Conservation (phyloP, 2,113 vertebrate genomes). For the Macrotus californicus region DNA sequence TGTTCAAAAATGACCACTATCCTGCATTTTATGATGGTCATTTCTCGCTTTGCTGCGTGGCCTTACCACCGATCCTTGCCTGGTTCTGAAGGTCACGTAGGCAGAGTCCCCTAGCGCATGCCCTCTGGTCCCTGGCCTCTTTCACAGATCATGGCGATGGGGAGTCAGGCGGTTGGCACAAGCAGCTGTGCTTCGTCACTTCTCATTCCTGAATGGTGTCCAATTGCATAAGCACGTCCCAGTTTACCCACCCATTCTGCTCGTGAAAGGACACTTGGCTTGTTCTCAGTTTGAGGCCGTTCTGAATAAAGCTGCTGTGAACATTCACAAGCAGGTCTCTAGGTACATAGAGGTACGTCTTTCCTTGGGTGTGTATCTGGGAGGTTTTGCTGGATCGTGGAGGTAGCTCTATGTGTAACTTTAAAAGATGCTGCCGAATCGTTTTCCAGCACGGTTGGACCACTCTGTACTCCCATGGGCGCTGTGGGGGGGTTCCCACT, state of each 20-base stretch:
- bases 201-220: neutral
- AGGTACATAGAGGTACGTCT: neutral
- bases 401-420: neutral
- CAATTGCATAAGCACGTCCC: neutral
- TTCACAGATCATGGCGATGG: neutral
- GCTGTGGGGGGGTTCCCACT: accelerated
- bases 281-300: neutral
- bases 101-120: accelerated
- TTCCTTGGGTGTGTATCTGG: neutral
- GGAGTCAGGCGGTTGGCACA: neutral
- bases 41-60: neutral
- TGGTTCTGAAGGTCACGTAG: accelerated
- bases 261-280: accelerated
- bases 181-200: too few relatives aligned
- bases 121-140: neutral
- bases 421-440: neutral
- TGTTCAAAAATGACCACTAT: neutral
- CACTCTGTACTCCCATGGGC: neutral
- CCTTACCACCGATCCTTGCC: neutral
- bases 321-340: neutral
- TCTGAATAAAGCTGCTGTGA: neutral
- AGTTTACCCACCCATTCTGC: neutral
- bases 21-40: neutral
- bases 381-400: neutral
- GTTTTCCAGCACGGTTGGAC: neutral